phyloP scores from a whole-genome alignment of 2,797 vertebrate species.

The Anomalospiza imberbis region DNA sequence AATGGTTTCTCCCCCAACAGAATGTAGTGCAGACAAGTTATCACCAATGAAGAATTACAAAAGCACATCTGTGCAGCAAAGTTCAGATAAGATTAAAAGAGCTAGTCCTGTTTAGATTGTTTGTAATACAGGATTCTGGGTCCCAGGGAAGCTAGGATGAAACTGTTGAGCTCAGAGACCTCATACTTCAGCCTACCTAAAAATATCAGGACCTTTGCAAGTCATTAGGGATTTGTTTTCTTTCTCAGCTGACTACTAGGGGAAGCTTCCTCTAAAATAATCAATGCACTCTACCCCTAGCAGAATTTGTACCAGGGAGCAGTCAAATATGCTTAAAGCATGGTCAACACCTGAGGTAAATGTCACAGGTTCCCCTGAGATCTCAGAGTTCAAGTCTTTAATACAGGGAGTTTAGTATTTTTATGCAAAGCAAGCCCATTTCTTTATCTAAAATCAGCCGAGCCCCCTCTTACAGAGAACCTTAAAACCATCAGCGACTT shows the following conservation, averaged over 20 bases:
- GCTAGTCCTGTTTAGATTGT: not conserved
- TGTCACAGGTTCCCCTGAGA: not conserved
- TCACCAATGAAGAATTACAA: not conserved
- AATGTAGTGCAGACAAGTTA: not conserved
- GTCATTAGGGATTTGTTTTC: not conserved
- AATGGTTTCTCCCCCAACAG: not conserved
- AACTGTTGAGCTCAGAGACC: not conserved
- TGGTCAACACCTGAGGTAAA: constrained; percentile 1
- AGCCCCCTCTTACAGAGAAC: not conserved
- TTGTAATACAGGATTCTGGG: not conserved
- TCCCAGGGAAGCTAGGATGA: not conserved
- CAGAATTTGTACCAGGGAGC: not conserved
- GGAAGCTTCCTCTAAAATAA: not conserved
- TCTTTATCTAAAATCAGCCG: not conserved
- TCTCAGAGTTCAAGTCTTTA: not conserved
- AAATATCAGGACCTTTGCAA: constrained; percentile 5
- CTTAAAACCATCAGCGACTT: not conserved
- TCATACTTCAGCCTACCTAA: not conserved
- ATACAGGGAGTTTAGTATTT: not conserved
- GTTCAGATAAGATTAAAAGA: constrained; percentile 4
- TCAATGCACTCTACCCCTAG: not conserved
- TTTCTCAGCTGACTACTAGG: not conserved
- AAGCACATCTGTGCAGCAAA: not conserved
- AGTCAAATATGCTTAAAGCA: not conserved
- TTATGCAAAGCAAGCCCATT: not conserved